Conservation (phyloP, 2,797 vertebrate genomes). For the Pelobates cultripes region DNA sequence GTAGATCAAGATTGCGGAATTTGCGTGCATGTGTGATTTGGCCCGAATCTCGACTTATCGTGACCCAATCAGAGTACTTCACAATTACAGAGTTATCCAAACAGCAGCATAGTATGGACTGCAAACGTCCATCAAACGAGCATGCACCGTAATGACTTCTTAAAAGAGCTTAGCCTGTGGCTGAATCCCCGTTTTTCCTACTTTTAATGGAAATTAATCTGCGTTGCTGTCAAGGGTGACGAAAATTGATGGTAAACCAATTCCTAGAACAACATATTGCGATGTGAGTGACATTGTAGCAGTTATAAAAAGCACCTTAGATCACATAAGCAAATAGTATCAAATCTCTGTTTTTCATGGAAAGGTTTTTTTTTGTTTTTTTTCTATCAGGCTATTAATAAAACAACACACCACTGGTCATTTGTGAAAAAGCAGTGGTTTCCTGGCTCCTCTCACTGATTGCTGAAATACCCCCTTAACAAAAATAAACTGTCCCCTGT, state of each 20-base stretch:
- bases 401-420: slow-evolving; percentile 25
- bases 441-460: slow-evolving; percentile 26
- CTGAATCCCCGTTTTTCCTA: slow-evolving; percentile 15
- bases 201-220: slow-evolving; percentile 28
- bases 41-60: neutral
- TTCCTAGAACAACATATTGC: slow-evolving; percentile 32
- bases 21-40: neutral
- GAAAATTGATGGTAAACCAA: slow-evolving; percentile 35
- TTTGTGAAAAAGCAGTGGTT: slow-evolving; percentile 1
- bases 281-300: slow-evolving; percentile 24
- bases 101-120: neutral
- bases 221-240: slow-evolving; percentile 36
- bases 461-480: slow-evolving; percentile 16
- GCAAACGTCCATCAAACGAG: slow-evolving; percentile 4
- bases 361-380: slow-evolving; percentile 2
- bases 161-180: slow-evolving; percentile 16
- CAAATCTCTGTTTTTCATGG: slow-evolving; percentile 17
- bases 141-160: slow-evolving; percentile 1
- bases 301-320: slow-evolving; percentile 42
- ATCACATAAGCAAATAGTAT: slow-evolving; percentile 36
- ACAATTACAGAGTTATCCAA: slow-evolving; percentile 7
- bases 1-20: neutral
- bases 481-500: slow-evolving; percentile 28
- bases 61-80: neutral
- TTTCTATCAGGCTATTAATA: slow-evolving; percentile 23